These are phyloP conservation scores for Gymnoscopelus braueri DNA, from an alignment of 2,797 vertebrate species.

Conservation along the genomic window DNA sequence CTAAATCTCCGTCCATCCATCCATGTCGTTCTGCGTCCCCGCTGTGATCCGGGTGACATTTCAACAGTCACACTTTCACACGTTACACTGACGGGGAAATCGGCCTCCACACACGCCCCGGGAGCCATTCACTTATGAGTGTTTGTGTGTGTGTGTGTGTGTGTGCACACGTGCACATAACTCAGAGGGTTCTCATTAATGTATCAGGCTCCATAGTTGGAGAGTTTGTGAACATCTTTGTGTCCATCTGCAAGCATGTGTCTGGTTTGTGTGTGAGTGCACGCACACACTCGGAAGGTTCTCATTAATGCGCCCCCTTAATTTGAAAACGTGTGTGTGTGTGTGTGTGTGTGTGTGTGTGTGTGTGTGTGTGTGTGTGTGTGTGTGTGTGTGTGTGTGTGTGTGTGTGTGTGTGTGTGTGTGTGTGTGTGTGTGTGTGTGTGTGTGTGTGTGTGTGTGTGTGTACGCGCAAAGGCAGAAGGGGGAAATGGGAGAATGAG, in stretches of 20 bases:
- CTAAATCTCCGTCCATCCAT: slow-evolving; percentile 57
- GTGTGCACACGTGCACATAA: slow-evolving; percentile 40
- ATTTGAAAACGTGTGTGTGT: slow-evolving; percentile 25
- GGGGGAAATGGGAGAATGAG: slow-evolving; percentile 8
- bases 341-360: slow-evolving; percentile 21
- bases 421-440: slow-evolving; percentile 21
- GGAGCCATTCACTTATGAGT: slow-evolving; percentile 46
- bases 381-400: neutral
- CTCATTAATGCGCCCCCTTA: slow-evolving; percentile 26
- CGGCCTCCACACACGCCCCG: slow-evolving; percentile 31
- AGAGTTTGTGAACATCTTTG: too few relatives aligned
- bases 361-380: neutral
- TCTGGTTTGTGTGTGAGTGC: slow-evolving; percentile 5
- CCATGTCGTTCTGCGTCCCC: slow-evolving; percentile 22
- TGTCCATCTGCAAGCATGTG: too few relatives aligned
- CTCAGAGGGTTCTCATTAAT: slow-evolving; percentile 55
- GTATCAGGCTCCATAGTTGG: neutral
- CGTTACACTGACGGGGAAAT: slow-evolving; percentile 31
- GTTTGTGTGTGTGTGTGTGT: slow-evolving; percentile 21
- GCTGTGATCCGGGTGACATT: slow-evolving; percentile 77
- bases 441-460: neutral
- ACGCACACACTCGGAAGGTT: slow-evolving; percentile 28
- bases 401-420: neutral
- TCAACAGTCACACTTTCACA: slow-evolving; percentile 74
- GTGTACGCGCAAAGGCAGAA: slow-evolving; percentile 18